Evolutionary conservation across 2,888 invertebrate genomes (phyloP).

Genomic region (Hylaea fasciaria): DNA sequence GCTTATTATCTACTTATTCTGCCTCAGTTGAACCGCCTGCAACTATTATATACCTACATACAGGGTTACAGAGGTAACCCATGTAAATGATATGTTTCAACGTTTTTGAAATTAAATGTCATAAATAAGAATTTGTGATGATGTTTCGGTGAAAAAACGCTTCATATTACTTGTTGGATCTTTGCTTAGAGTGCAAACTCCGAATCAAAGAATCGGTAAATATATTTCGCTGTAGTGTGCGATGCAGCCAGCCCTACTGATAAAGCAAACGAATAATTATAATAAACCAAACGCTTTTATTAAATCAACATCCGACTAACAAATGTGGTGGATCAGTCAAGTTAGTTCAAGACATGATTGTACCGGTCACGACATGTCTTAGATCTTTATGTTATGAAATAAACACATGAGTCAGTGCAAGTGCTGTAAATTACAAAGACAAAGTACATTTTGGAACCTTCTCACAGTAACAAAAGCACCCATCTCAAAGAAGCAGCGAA

Average conservation of each 20-base stretch:
- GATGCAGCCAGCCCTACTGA: conserved; percentile 5
- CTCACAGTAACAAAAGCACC: conserved; percentile 15
- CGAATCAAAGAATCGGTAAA: no score
- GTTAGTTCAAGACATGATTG: conserved; percentile 76
- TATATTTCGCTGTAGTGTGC: neutral
- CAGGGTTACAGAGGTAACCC: no score
- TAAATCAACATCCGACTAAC: conserved; percentile 61
- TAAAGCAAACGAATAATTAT: conserved; percentile 63
- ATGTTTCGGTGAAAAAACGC: no score
- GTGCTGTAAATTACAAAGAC: conserved; percentile 33
- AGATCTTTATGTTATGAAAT: conserved; percentile 65
- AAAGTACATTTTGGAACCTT: conserved; percentile 22
- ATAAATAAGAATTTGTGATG: no score
- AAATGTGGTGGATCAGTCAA: conserved; percentile 73
- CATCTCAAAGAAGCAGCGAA: neutral
- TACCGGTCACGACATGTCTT: conserved; percentile 80
- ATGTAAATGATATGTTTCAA: no score
- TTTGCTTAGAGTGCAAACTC: neutral
- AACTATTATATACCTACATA: no score
- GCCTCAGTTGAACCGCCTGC: no score
- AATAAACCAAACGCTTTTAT: conserved; percentile 67
- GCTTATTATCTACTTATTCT: no score
- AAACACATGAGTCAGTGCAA: conserved; percentile 60
- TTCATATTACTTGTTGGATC: neutral
- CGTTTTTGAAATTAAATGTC: no score